Evolutionary conservation across 2,888 invertebrate genomes (phyloP).

Genomic region (Parnassius orleans): DNA sequence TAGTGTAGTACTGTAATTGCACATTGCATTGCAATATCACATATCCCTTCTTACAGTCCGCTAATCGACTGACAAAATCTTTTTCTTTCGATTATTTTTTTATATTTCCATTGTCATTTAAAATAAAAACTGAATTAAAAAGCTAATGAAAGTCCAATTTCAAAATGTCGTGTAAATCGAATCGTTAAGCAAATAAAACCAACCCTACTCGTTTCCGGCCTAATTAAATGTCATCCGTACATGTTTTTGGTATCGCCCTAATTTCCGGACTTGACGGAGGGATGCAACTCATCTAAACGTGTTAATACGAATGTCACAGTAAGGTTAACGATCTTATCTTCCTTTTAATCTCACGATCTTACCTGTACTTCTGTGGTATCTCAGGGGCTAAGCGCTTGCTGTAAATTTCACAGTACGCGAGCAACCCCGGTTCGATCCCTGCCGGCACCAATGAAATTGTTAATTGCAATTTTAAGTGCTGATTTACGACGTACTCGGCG

Average conservation of each 20-base stretch:
- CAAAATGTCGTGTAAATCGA: constrained; percentile 27
- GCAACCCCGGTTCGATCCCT: too few species aligned
- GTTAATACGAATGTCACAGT: constrained; percentile 45
- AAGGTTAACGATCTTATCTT: constrained; percentile 46
- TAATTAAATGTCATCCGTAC: constrained; percentile 39
- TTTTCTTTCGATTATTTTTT: too few species aligned
- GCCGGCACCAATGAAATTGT: too few species aligned
- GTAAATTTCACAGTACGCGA: too few species aligned
- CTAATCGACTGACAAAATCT: too few species aligned
- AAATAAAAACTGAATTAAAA: constrained; percentile 22
- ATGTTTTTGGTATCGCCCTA: constrained; percentile 26
- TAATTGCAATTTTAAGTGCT: too few species aligned
- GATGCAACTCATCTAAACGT: constrained; percentile 49
- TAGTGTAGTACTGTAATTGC: too few species aligned
- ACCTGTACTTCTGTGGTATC: neutral
- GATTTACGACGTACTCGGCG: too few species aligned
- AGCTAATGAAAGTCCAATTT: constrained; percentile 16
- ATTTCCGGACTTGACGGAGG: constrained; percentile 25
- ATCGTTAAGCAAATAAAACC: constrained; percentile 28
- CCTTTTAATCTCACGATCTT: constrained; percentile 1
- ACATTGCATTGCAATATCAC: too few species aligned
- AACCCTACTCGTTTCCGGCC: constrained; percentile 32
- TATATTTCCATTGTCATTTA: neutral
- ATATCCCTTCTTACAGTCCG: too few species aligned
- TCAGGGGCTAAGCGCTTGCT: too few species aligned